Percentiles rank a stretch among this genome's conserved stretches.
phyloP scores from a whole-genome alignment of 2,888 invertebrate genomes.

The Sesia bembeciformis region DNA sequence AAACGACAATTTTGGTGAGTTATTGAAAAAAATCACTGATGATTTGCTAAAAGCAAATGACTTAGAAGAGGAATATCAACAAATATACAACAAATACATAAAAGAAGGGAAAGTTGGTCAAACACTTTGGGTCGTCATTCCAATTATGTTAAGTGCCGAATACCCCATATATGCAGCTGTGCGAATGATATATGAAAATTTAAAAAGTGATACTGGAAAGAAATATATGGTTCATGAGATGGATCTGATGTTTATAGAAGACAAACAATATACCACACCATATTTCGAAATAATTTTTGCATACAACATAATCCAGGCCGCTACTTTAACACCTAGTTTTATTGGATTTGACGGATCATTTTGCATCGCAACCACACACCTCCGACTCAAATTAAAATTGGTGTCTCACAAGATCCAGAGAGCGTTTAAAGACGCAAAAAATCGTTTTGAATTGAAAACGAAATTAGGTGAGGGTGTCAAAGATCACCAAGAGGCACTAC shows the following conservation, averaged over 20 bases:
- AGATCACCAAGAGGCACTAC: slow-evolving; percentile 34
- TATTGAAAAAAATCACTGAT: slow-evolving; percentile 33
- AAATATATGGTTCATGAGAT: slow-evolving; percentile 47
- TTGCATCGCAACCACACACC: slow-evolving; percentile 44
- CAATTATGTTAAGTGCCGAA: slow-evolving; percentile 28
- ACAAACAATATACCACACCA: slow-evolving; percentile 42
- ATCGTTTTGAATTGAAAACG: slow-evolving; percentile 19
- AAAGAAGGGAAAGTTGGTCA: slow-evolving; percentile 32
- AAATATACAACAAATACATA: slow-evolving; percentile 33
- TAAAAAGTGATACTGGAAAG: slow-evolving; percentile 29
- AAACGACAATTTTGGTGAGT: slow-evolving; percentile 24
- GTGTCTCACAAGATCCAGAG: slow-evolving; percentile 28
- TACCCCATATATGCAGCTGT: slow-evolving; percentile 41
- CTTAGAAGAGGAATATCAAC: slow-evolving; percentile 32
- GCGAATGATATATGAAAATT: slow-evolving; percentile 30
- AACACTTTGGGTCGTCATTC: slow-evolving; percentile 36
- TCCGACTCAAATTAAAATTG: slow-evolving; percentile 43
- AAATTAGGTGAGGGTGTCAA: slow-evolving; percentile 22
- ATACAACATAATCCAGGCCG: slow-evolving; percentile 31
- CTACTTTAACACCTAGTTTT: slow-evolving; percentile 34
- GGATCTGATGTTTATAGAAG: slow-evolving; percentile 35
- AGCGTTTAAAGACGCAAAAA: slow-evolving; percentile 27
- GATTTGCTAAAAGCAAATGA: slow-evolving; percentile 38
- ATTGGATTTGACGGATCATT: slow-evolving; percentile 49
- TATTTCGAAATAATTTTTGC: slow-evolving; percentile 43